A percentile compares a stretch with the other conserved stretches of the same genome.
phyloP scores from a whole-genome alignment of 1,140 invertebrate species.

The Laupala kohalensis region DNA sequence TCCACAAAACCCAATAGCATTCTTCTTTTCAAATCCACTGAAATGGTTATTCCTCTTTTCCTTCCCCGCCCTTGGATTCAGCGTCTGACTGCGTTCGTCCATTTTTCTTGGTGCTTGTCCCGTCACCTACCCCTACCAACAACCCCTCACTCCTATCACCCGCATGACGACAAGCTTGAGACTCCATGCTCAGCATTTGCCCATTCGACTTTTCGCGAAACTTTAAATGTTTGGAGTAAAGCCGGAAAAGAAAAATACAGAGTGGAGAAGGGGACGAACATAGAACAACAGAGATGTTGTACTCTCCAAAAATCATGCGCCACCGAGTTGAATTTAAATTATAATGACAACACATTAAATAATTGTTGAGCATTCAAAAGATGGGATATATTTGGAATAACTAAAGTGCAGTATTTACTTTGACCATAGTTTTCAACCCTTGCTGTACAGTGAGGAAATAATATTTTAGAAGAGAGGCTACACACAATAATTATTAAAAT shows the following conservation, averaged over 20 bases:
- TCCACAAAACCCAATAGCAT: background rate
- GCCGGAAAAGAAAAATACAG: background rate
- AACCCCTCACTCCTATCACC: background rate
- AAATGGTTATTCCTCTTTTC: background rate
- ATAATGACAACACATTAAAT: too few relatives aligned
- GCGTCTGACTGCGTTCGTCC: background rate
- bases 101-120: background rate
- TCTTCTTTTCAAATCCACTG: background rate
- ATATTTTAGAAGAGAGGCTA: too few relatives aligned
- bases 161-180: background rate
- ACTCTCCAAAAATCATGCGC: too few relatives aligned
- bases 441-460: too few relatives aligned
- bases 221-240: background rate
- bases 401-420: too few relatives aligned
- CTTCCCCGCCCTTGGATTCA: too few relatives aligned
- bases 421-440: too few relatives aligned
- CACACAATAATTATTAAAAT: too few relatives aligned
- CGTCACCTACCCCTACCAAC: background rate
- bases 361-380: too few relatives aligned
- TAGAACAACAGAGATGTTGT: background rate
- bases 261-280: background rate
- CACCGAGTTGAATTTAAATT: too few relatives aligned
- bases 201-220: too few relatives aligned
- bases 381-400: too few relatives aligned
- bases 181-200: background rate